Conservation (phyloP, 2,888 invertebrate genomes). For the Pseudoips prasinana region DNA sequence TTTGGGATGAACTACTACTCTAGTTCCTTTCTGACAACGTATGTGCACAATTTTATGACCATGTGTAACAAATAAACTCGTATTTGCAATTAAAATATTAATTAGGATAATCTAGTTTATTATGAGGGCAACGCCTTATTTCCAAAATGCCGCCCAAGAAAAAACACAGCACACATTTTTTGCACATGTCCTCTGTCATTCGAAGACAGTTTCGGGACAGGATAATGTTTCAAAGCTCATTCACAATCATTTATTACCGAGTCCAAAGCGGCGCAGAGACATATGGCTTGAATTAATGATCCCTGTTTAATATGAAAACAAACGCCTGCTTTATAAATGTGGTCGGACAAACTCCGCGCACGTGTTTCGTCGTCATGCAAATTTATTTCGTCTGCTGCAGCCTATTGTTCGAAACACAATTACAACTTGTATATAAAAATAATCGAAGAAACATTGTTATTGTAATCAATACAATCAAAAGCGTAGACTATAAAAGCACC, state of each 20-base stretch:
- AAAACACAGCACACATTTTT: constrained; percentile 4
- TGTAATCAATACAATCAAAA: not conserved
- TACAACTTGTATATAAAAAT: not conserved
- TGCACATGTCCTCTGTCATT: constrained; percentile 8
- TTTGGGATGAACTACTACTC: too few relatives aligned
- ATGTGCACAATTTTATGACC: too few relatives aligned
- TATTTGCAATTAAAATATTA: too few relatives aligned
- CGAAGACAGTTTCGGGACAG: constrained; percentile 14
- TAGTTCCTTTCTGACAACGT: too few relatives aligned
- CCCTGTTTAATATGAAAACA: constrained; percentile 30
- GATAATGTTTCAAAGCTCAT: constrained; percentile 27
- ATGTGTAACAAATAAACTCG: too few relatives aligned
- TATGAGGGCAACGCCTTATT: too few relatives aligned
- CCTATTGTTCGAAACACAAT: constrained; percentile 2
- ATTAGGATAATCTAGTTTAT: too few relatives aligned
- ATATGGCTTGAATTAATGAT: constrained; percentile 31
- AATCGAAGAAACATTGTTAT: constrained; percentile 4
- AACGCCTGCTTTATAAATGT: constrained; percentile 20
- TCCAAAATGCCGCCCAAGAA: too few relatives aligned
- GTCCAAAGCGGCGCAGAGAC: constrained; percentile 18
- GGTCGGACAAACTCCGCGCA: constrained; percentile 7
- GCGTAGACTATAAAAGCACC: too few relatives aligned
- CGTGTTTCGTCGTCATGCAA: constrained; percentile 12
- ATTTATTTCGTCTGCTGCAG: constrained; percentile 8
- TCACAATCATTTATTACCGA: constrained; percentile 27